Evolutionary conservation across 2,113 vertebrate genomes (phyloP).

Genomic region (Perccottus glenii): DNA sequence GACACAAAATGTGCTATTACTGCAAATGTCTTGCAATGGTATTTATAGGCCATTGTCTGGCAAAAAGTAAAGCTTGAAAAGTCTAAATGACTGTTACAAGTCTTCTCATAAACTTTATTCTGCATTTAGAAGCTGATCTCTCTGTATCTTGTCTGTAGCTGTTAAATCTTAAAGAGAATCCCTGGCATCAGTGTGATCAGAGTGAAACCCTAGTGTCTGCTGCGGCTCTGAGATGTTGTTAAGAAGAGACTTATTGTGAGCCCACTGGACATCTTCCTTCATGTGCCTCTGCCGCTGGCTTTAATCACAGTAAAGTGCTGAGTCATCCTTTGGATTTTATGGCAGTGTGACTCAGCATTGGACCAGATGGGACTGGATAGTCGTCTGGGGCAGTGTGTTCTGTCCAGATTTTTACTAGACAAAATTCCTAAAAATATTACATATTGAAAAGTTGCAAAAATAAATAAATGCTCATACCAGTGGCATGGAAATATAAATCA

Average conservation of each 20-base stretch:
- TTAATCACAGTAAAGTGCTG: slow-evolving; percentile 53
- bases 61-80: too few species aligned
- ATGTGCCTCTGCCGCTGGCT: slow-evolving; percentile 42
- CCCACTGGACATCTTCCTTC: slow-evolving; percentile 43
- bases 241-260: slow-evolving; percentile 2
- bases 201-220: not conserved
- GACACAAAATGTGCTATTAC: too few species aligned
- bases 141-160: not conserved
- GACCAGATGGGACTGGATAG: slow-evolving; percentile 55
- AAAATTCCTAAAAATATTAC: too few species aligned
- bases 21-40: too few species aligned
- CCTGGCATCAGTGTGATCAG: not conserved
- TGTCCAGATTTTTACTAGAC: not conserved
- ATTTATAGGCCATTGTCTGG: too few species aligned
- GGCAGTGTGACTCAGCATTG: slow-evolving; percentile 30
- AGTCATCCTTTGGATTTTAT: slow-evolving; percentile 54
- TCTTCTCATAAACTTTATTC: too few species aligned
- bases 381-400: slow-evolving; percentile 56
- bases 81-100: too few species aligned
- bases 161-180: not conserved
- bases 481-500: too few species aligned
- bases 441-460: too few species aligned
- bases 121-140: too few species aligned
- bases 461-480: too few species aligned
- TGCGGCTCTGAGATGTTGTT: not conserved